Base-by-base conservation (phyloP, 2,797 vertebrate genomes). In the Pangasius krempfi region DNA sequence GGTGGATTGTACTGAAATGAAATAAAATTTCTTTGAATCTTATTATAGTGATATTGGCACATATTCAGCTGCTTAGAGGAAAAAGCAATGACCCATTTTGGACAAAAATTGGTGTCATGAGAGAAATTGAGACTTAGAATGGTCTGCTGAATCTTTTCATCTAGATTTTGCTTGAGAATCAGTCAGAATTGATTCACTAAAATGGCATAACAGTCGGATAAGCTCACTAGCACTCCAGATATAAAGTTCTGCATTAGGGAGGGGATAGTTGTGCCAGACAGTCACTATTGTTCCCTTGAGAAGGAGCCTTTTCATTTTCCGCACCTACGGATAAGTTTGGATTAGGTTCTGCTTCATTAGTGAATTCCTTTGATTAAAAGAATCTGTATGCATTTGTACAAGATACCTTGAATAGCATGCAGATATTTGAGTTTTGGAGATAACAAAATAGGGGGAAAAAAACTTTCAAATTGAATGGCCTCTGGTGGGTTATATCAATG, bases 81-180 rank as follows among this genome's bases (percentile, higher is more conserved):
- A 88, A 87, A 90, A 86, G 76, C 89, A 86, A 86, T 85, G 91
- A 91, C 84, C 92, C 92, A 92, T 95, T 95, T 94, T 91, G 90
- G 92, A 90, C 85, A 87, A 91, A 88, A 91, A 92, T 91, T 91
- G 91, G 94, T 93, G 92, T 91, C 85, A 92, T 93, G 93, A 90
- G 88, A 91, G 90, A 92, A 91, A 94, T 93, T 90, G 92, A 86
- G 91, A 88, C 88, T 91, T 72, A 89, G 90, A 93, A 88, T 92
- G 87, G 90, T 91, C 89, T 92, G 93, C 94, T 93, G 89, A 85
- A 76, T 93, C 93, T 92, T 91, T 92, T 91, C 30, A 40, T 87
- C 56, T 84, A 44, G 60, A 86, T 60, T 81, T 20, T 25, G 62
- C 76, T 87, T 33, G 37, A 83, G 56, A 76, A 89, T 9, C 68